A percentile compares a stretch with the other conserved stretches of the same genome.
These are phyloP conservation scores for Stomorhina lunata DNA, from an alignment of 2,888 invertebrate species.

Conservation along the genomic window DNA sequence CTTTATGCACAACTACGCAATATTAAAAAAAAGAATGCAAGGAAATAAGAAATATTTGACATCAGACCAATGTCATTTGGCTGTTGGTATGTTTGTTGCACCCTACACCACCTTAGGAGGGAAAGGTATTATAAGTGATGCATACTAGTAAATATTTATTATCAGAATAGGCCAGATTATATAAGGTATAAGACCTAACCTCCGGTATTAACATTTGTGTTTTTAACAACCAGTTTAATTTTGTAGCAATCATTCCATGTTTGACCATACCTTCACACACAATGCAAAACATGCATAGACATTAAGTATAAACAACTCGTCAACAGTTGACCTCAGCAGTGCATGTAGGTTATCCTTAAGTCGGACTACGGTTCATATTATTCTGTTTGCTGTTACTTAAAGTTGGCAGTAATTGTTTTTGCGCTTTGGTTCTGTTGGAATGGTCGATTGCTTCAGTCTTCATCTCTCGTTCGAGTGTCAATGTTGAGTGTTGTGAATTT, in stretches of 20 bases:
- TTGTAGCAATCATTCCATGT: too few relatives aligned
- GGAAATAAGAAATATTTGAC: conserved; percentile 40
- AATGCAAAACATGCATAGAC: too few relatives aligned
- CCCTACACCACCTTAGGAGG: not conserved
- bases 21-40: not conserved
- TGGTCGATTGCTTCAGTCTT: not conserved
- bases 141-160: too few relatives aligned
- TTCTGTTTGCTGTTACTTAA: conserved; percentile 2
- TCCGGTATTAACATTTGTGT: too few relatives aligned
- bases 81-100: not conserved
- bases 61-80: conserved; percentile 49
- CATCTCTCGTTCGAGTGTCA: conserved; percentile 44
- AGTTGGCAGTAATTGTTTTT: conserved; percentile 23
- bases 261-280: too few relatives aligned
- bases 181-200: too few relatives aligned
- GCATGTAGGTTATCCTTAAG: too few relatives aligned
- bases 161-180: too few relatives aligned
- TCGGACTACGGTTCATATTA: conserved; percentile 3
- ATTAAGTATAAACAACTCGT: too few relatives aligned
- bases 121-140: too few relatives aligned
- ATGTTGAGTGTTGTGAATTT: conserved; percentile 57
- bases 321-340: too few relatives aligned
- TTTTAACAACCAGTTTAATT: too few relatives aligned
- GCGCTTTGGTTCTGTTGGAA: not conserved
- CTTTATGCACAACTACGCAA: not conserved